Conservation (phyloP, 2,113 vertebrate species). For the Xiphorhynchus elegans region DNA sequence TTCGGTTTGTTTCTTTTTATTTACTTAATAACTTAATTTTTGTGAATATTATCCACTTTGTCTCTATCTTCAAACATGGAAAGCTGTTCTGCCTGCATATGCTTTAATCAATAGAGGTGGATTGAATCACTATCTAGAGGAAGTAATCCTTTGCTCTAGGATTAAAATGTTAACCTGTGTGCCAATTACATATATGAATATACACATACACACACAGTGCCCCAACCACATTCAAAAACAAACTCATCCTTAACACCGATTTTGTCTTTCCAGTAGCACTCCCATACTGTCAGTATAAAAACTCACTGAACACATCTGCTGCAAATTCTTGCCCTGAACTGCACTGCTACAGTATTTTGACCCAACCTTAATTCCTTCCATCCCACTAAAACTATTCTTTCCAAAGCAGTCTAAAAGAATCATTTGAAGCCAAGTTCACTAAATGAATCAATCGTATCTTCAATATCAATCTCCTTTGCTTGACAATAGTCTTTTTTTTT, state of each 20-base stretch:
- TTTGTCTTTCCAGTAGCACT: not conserved
- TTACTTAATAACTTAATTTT: not conserved
- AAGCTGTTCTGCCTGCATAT: not conserved
- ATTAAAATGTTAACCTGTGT: not conserved
- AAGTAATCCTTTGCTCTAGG: not conserved
- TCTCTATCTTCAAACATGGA: not conserved
- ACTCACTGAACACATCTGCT: not conserved
- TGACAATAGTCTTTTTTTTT: not conserved
- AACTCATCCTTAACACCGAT: not conserved
- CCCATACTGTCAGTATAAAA: not conserved
- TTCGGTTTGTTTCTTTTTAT: not conserved
- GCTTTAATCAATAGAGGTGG: not conserved
- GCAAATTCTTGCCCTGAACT: not conserved
- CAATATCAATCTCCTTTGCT: not conserved
- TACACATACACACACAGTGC: not conserved
- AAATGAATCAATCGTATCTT: not conserved
- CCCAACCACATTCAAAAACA: not conserved
- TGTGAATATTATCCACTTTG: not conserved
- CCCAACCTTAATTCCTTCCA: not conserved
- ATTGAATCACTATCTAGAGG: not conserved
- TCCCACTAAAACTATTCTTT: not conserved
- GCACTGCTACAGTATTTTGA: not conserved
- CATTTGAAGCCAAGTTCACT: not conserved
- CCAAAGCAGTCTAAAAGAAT: not conserved
- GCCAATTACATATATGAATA: not conserved